These are phyloP conservation scores for Eumaeus atala DNA, from an alignment of 1,140 invertebrate genomes.

Conservation along the genomic window DNA sequence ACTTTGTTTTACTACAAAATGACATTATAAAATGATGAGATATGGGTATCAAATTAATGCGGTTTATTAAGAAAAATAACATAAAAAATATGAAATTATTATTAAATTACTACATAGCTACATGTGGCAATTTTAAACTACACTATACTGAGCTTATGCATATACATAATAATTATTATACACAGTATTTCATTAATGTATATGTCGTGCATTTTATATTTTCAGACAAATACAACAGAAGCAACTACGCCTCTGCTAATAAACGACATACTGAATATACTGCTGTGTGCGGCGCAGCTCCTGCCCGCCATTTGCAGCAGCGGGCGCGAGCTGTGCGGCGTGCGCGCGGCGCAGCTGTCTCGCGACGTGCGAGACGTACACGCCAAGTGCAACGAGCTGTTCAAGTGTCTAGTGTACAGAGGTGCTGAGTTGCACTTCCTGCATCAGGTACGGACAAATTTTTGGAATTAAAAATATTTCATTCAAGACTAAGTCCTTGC, in stretches of 20 bases:
- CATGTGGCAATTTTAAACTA: too few relatives aligned
- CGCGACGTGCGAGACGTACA: slow-evolving; percentile 84
- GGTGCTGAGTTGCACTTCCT: slow-evolving; percentile 81
- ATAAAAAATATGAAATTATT: too few relatives aligned
- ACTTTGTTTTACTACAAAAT: too few relatives aligned
- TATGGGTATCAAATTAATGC: too few relatives aligned
- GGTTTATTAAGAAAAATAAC: too few relatives aligned
- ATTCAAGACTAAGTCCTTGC: too few relatives aligned
- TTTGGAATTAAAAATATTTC: not conserved
- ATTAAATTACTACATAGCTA: too few relatives aligned
- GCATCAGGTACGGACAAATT: slow-evolving; percentile 76
- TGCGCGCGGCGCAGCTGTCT: slow-evolving; percentile 72
- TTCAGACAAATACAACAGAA: slow-evolving; percentile 77
- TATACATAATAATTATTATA: too few relatives aligned
- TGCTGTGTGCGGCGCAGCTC: slow-evolving; percentile 81
- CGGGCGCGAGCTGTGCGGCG: slow-evolving; percentile 77
- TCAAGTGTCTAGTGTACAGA: slow-evolving; percentile 80
- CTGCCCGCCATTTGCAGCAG: slow-evolving; percentile 78
- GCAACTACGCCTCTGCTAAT: slow-evolving; percentile 76
- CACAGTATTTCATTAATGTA: not conserved
- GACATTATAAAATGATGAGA: too few relatives aligned
- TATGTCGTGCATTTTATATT: slow-evolving; percentile 9
- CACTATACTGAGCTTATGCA: too few relatives aligned
- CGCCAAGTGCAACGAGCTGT: slow-evolving; percentile 84
- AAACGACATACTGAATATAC: slow-evolving; percentile 83